These are phyloP conservation scores for Elachura formosa DNA, from an alignment of 2,113 vertebrate species.

Conservation along the genomic window DNA sequence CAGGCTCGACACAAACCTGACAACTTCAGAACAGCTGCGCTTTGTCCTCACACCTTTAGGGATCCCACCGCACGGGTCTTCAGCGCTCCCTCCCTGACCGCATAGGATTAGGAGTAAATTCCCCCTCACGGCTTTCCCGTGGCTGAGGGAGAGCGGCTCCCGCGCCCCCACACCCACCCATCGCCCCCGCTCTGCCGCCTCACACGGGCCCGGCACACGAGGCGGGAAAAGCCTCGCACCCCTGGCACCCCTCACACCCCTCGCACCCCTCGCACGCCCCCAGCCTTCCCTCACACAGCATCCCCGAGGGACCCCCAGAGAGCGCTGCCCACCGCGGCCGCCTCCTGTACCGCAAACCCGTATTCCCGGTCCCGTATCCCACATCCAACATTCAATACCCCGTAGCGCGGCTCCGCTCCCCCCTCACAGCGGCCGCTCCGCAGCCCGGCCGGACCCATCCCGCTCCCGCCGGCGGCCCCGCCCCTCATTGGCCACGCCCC, in stretches of 20 bases:
- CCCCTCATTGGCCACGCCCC: no score
- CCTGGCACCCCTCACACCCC: no score
- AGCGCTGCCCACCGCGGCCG: no score
- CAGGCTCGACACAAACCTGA: accelerated
- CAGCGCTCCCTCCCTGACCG: neutral
- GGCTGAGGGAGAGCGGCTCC: neutral
- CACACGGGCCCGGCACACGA: neutral
- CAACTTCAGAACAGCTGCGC: neutral
- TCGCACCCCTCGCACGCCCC: neutral
- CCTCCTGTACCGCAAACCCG: neutral
- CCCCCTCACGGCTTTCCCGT: neutral
- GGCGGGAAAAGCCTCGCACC: neutral
- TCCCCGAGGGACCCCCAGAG: neutral
- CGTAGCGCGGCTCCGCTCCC: neutral
- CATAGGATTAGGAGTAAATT: neutral
- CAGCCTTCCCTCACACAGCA: neutral
- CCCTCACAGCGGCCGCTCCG: neutral
- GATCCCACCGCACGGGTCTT: neutral
- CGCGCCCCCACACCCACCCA: no score
- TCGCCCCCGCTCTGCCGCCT: neutral
- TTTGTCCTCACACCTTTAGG: neutral
- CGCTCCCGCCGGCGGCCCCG: neutral
- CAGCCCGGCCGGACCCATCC: neutral
- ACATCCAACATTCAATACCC: no score
- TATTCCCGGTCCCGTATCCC: accelerated